These are phyloP conservation scores for Onchidella celtica DNA, from an alignment of 2,888 invertebrate species.

Conservation along the genomic window DNA sequence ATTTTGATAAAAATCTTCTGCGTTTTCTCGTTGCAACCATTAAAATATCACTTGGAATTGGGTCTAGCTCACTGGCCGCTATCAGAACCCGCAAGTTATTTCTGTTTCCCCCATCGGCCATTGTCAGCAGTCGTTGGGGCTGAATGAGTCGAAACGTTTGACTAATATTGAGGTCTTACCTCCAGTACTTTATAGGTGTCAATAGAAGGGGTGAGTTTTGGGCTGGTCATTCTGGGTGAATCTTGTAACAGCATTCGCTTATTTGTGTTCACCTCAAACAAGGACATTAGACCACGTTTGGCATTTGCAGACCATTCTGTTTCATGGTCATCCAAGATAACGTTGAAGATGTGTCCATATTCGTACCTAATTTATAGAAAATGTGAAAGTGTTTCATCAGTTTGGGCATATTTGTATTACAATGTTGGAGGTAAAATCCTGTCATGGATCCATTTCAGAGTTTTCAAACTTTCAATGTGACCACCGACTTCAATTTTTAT, in stretches of 20 bases:
- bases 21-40: too few relatives aligned
- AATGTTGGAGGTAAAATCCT: not conserved
- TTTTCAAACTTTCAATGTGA: too few relatives aligned
- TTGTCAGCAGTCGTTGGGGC: too few relatives aligned
- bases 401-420: not conserved
- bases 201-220: slow-evolving; percentile 1
- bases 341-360: slow-evolving; percentile 61
- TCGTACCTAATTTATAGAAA: too few relatives aligned
- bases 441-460: not conserved
- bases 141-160: too few relatives aligned
- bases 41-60: too few relatives aligned
- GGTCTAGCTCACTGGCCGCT: too few relatives aligned
- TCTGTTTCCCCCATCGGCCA: too few relatives aligned
- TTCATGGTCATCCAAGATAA: slow-evolving; percentile 72
- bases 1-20: too few relatives aligned
- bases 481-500: too few relatives aligned
- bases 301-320: slow-evolving; percentile 79
- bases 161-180: too few relatives aligned
- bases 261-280: slow-evolving; percentile 73
- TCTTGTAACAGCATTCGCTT: slow-evolving; percentile 56
- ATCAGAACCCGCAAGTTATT: too few relatives aligned
- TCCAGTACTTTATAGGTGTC: slow-evolving; percentile 66
- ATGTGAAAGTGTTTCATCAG: not conserved
- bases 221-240: slow-evolving; percentile 32
- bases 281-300: slow-evolving; percentile 76